A percentile compares a stretch with the other conserved stretches of the same genome.
Conservation (phyloP, 2,797 vertebrate genomes). For the Ispidina picta region DNA sequence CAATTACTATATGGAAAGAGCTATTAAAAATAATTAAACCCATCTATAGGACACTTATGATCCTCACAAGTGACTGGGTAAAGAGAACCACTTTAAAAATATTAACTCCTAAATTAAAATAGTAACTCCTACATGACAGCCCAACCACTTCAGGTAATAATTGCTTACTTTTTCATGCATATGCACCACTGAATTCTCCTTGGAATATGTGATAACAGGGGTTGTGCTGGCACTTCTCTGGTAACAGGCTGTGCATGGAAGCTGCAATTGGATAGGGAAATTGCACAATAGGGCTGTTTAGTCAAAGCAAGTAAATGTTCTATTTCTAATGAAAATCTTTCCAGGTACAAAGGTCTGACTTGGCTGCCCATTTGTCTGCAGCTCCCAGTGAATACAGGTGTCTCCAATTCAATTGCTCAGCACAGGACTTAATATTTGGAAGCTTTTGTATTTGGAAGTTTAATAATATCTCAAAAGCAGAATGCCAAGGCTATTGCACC, state of each 20-base stretch:
- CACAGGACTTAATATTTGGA: not conserved
- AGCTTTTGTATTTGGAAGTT: not conserved
- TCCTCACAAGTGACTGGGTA: not conserved
- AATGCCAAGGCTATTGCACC: not conserved
- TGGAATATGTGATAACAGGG: not conserved
- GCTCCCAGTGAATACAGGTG: not conserved
- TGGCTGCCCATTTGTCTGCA: not conserved
- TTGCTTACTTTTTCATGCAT: not conserved
- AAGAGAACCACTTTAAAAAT: not conserved
- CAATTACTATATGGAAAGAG: not conserved
- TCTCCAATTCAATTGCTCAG: not conserved
- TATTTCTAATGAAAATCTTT: not conserved
- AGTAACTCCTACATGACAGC: not conserved
- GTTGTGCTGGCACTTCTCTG: not conserved
- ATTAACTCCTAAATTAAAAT: not conserved
- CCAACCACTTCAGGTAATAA: not conserved
- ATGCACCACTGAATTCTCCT: not conserved
- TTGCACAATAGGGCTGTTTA: not conserved
- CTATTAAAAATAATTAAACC: constrained; percentile 6
- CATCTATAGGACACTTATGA: not conserved
- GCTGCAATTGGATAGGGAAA: not conserved
- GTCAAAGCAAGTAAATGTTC: not conserved
- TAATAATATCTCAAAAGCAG: not conserved
- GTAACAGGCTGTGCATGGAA: not conserved
- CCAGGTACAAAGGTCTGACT: not conserved